Evolutionary conservation across 2,113 vertebrate genomes (phyloP), one percentile per base, ranked within the genome.

Genomic region (Nesogale talazaci): DNA sequence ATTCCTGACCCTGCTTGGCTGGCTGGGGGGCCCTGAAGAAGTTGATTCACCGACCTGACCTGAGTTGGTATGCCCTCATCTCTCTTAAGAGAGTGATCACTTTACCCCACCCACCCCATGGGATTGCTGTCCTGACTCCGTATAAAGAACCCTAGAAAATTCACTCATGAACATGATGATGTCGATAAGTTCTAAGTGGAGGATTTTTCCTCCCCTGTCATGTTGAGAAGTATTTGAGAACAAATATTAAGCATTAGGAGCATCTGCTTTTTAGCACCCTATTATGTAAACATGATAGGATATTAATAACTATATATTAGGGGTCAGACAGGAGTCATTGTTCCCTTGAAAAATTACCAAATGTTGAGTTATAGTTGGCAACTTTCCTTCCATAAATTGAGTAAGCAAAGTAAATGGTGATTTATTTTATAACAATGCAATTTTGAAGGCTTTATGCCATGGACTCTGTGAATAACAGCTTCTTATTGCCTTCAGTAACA

Each of bases 361-460:
- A 76, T 80, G 8, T 91, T 88, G 29, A 67, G 23, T 59, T 72
- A 77, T 4, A 52, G 12, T 40, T 12, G 57, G 3, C 14, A 46
- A 74, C 14, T 75, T 3, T 23, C 12, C n/a, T 59, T 82, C 8
- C 52, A 25, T 65, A 89, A 75, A 38, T 56, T 22, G 17, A 70
- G 25, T 79, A 19, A 93, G 22, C 20, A 59, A 40, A 61, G 36
- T 52, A 86, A 91, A 87, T 83, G 52, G 65, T 70, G 3, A n/a
- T 80, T 63, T 92, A 56, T 83, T 94, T 86, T 83, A 10, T 22
- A 93, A 36, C 11, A 38, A 9, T 88, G 19, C 77, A 90, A 70
- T 29, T 84, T 72, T 17, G 75, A 89, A 89, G n/a, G 1, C 25
- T 8, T 82, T n/a, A 4, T 17, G 15, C 40, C 92, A 6, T 29